phyloP scores from a whole-genome alignment of 1,140 invertebrate species.

The Tribolium madens region DNA sequence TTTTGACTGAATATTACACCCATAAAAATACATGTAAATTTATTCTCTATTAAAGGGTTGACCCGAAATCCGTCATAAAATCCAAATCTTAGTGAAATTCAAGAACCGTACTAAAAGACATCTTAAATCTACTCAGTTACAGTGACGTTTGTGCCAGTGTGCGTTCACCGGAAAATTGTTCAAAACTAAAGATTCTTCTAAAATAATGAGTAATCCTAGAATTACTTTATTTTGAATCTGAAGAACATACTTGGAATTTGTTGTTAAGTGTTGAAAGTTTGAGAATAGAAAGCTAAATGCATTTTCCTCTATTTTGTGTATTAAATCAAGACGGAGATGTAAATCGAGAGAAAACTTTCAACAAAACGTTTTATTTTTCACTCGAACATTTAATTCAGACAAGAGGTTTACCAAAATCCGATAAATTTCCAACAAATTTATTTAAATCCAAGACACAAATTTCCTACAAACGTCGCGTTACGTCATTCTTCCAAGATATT shows the following conservation, averaged over 20 bases:
- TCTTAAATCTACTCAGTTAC: slow-evolving; percentile 9
- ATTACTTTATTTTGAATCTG: neutral
- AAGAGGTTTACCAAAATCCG: too few relatives aligned
- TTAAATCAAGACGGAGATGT: neutral
- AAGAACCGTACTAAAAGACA: slow-evolving; percentile 1
- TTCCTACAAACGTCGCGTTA: neutral
- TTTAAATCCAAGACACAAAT: neutral
- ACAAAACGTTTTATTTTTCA: neutral
- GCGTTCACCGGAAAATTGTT: slow-evolving; percentile 16
- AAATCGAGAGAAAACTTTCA: neutral
- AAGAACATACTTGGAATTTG: neutral
- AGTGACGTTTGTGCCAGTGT: neutral
- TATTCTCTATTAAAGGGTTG: neutral
- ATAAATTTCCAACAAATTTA: neutral
- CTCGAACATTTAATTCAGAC: slow-evolving; percentile 7
- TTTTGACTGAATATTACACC: neutral
- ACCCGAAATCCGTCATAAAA: slow-evolving; percentile 10
- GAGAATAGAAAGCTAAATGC: neutral
- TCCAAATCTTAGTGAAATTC: neutral
- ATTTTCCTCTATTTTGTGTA: neutral
- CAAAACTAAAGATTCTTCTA: slow-evolving; percentile 2
- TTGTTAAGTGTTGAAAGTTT: neutral
- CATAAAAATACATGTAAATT: neutral
- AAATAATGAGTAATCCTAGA: slow-evolving; percentile 24
- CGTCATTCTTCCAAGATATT: slow-evolving; percentile 29